Conservation (phyloP, 2,888 invertebrate genomes). For the Lordiphosa fenestrarum region DNA sequence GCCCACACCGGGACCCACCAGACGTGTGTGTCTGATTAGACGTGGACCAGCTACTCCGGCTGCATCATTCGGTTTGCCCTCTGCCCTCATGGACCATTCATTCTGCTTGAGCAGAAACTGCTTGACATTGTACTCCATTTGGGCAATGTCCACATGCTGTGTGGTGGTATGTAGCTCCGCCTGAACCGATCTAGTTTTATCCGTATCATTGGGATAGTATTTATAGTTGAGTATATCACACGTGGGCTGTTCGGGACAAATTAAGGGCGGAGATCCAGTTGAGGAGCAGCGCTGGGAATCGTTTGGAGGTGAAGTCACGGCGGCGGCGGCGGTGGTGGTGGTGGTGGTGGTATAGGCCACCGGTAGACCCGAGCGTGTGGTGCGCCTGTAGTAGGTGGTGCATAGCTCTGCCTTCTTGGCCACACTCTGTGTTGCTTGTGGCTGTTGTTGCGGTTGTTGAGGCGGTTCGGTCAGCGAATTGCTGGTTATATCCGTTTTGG, state of each 20-base stretch:
- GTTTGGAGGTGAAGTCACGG: slow-evolving; percentile 4
- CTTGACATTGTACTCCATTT: slow-evolving; percentile 90
- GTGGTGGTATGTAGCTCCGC: slow-evolving; percentile 77
- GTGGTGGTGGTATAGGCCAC: slow-evolving; percentile 69
- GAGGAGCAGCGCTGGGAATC: slow-evolving; percentile 48
- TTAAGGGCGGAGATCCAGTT: slow-evolving; percentile 55
- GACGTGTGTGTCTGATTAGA: slow-evolving; percentile 60
- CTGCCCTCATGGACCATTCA: slow-evolving; percentile 79
- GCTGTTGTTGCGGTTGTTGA: not conserved
- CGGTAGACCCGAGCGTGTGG: slow-evolving; percentile 73
- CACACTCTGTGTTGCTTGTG: slow-evolving; percentile 7
- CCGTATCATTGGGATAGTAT: slow-evolving; percentile 77
- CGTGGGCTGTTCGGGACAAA: slow-evolving; percentile 74
- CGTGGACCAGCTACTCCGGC: slow-evolving; percentile 16
- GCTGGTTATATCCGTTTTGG: slow-evolving; percentile 71
- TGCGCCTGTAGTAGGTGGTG: slow-evolving; percentile 75
- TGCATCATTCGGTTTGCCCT: not conserved
- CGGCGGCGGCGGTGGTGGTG: slow-evolving; percentile 36
- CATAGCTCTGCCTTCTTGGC: slow-evolving; percentile 54
- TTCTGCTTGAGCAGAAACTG: slow-evolving; percentile 85
- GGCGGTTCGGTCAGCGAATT: slow-evolving; percentile 49
- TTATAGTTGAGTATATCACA: slow-evolving; percentile 79
- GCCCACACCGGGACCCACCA: slow-evolving; percentile 72
- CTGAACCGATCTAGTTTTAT: slow-evolving; percentile 72
- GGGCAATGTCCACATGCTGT: slow-evolving; percentile 83